These are phyloP conservation scores for Zhuqinia jingwanae DNA, from an alignment of 2,888 invertebrate genomes.

Conservation along the genomic window DNA sequence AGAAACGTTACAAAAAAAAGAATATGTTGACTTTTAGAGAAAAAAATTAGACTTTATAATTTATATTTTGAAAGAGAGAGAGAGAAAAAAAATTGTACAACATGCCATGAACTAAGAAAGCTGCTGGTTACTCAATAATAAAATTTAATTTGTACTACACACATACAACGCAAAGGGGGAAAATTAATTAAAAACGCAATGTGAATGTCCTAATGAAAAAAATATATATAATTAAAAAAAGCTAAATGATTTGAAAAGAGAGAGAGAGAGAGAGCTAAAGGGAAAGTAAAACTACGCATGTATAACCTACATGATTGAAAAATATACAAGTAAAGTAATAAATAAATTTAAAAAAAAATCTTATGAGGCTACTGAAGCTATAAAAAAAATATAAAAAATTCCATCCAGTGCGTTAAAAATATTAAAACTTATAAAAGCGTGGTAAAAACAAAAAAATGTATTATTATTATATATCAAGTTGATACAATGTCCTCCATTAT, in stretches of 20 bases:
- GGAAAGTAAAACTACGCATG: background rate
- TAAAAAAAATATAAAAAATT: conserved; percentile 31
- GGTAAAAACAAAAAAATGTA: conserved; percentile 24
- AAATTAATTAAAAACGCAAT: background rate
- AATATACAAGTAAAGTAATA: background rate
- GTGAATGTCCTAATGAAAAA: background rate
- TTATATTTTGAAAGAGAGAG: too few species aligned
- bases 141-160: conserved; percentile 1
- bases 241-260: background rate
- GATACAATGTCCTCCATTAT: conserved; percentile 30
- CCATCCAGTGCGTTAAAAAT: conserved; percentile 55
- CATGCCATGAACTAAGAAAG: background rate
- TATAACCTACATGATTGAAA: too few species aligned
- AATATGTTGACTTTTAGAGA: background rate
- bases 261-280: background rate
- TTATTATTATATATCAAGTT: background rate
- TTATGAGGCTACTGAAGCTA: conserved; percentile 18
- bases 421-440: background rate
- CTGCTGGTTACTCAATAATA: conserved; percentile 58
- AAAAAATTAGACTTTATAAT: background rate
- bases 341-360: conserved; percentile 5
- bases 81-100: conserved; percentile 10
- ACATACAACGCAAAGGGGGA: background rate
- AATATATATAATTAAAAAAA: background rate
- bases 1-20: background rate